phyloP scores from a whole-genome alignment of 2,888 invertebrate genomes.

The Loripinus fragilis region DNA sequence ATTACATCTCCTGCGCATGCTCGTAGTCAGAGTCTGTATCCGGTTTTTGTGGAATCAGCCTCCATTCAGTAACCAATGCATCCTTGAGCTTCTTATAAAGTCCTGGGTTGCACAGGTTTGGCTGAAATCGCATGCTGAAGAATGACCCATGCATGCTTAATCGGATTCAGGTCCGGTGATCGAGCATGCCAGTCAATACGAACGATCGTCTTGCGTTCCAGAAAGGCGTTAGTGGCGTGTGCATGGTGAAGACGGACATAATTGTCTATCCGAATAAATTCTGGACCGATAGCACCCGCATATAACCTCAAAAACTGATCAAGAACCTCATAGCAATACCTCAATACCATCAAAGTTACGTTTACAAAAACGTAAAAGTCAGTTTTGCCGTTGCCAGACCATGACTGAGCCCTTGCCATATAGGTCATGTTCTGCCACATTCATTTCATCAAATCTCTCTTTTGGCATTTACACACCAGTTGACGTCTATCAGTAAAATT shows the following conservation, averaged over 20 bases:
- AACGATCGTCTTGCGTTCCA: conserved; percentile 19
- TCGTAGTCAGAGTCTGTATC: not conserved
- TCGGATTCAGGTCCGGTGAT: conserved; percentile 20
- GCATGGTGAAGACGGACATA: not conserved
- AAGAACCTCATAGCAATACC: not conserved
- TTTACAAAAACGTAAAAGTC: not conserved
- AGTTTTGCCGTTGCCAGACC: not conserved
- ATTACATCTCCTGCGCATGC: conserved; percentile 3
- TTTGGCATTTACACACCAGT: not conserved
- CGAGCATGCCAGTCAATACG: conserved; percentile 24
- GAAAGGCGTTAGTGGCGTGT: not conserved
- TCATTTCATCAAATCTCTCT: not conserved
- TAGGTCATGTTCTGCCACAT: not conserved
- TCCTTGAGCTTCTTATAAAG: conserved; percentile 14
- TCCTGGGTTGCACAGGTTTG: conserved; percentile 24
- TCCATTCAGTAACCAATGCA: conserved; percentile 3
- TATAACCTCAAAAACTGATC: not conserved
- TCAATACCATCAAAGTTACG: not conserved
- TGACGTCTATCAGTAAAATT: not conserved
- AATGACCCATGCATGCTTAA: no score
- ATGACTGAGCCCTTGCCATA: not conserved
- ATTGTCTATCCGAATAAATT: not conserved
- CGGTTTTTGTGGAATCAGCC: conserved; percentile 6
- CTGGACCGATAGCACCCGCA: not conserved
- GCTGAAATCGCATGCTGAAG: conserved; percentile 19